A percentile compares a stretch with the other conserved stretches of the same genome.
Evolutionary conservation across 2,797 vertebrate genomes (phyloP).

Genomic region (Gallinago solitaria): DNA sequence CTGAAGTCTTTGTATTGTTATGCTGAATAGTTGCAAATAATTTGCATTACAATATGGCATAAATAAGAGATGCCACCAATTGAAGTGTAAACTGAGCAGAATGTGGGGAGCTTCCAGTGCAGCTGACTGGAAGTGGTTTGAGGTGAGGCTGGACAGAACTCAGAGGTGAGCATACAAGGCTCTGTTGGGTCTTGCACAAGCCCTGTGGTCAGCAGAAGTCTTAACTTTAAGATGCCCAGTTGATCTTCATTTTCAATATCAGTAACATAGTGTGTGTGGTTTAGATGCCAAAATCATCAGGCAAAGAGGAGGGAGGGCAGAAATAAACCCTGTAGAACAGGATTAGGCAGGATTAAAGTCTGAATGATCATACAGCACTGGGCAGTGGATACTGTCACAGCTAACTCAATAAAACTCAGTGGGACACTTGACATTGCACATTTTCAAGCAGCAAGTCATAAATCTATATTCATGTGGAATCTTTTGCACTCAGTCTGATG

Average conservation of each 20-base stretch:
- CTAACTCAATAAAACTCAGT: slow-evolving; percentile 43
- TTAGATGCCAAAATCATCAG: neutral
- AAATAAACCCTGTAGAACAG: slow-evolving; percentile 8
- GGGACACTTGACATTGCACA: slow-evolving; percentile 41
- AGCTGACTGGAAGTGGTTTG: neutral
- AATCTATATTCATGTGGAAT: slow-evolving; percentile 39
- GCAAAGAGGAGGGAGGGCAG: neutral
- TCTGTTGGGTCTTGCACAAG: neutral
- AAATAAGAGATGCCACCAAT: slow-evolving; percentile 12
- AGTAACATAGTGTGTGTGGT: neutral
- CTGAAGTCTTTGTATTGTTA: neutral
- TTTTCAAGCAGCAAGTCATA: slow-evolving; percentile 45
- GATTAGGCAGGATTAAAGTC: slow-evolving; percentile 54
- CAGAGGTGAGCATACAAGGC: neutral
- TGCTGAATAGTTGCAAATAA: slow-evolving; percentile 18
- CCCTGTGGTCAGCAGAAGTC: neutral
- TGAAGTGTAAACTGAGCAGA: slow-evolving; percentile 16
- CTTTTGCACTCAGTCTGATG: neutral
- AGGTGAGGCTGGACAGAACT: neutral
- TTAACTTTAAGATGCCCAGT: neutral
- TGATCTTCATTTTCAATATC: neutral
- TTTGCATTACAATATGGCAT: slow-evolving; percentile 17
- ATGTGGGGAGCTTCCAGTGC: neutral
- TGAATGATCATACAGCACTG: slow-evolving; percentile 15
- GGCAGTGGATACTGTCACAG: slow-evolving; percentile 11